Evolutionary conservation across 2,113 vertebrate genomes (phyloP).

Genomic region (Crocuta crocuta): DNA sequence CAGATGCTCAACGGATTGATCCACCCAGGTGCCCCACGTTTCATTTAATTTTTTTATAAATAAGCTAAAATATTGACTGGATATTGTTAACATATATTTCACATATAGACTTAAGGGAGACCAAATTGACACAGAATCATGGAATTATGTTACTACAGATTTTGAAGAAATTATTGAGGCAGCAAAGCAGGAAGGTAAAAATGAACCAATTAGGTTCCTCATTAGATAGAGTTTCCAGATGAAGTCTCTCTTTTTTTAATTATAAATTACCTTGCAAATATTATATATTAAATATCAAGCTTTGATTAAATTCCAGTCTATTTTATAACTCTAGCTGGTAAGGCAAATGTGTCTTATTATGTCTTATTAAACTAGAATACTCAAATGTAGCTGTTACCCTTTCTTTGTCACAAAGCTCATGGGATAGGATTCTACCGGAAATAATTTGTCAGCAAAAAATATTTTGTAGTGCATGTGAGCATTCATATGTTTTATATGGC

Average conservation of each 20-base stretch:
- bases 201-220: background rate
- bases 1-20: too few species aligned
- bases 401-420: background rate
- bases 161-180: background rate
- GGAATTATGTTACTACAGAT: background rate
- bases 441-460: background rate
- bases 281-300: background rate
- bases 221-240: background rate
- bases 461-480: background rate
- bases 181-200: background rate
- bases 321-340: background rate
- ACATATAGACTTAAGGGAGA: background rate
- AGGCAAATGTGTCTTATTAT: background rate
- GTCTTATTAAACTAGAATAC: background rate
- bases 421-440: background rate
- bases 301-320: background rate
- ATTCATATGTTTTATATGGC: background rate
- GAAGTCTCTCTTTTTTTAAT: background rate
- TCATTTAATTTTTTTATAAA: background rate
- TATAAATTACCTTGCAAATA: background rate
- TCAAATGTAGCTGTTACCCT: fast-evolving
- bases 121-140: fast-evolving
- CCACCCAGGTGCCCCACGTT: background rate
- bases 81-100: background rate
- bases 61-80: background rate